Evolutionary conservation across 2,888 invertebrate genomes (phyloP), one percentile per base, ranked within the genome.

Genomic region (Theristus sp.): DNA sequence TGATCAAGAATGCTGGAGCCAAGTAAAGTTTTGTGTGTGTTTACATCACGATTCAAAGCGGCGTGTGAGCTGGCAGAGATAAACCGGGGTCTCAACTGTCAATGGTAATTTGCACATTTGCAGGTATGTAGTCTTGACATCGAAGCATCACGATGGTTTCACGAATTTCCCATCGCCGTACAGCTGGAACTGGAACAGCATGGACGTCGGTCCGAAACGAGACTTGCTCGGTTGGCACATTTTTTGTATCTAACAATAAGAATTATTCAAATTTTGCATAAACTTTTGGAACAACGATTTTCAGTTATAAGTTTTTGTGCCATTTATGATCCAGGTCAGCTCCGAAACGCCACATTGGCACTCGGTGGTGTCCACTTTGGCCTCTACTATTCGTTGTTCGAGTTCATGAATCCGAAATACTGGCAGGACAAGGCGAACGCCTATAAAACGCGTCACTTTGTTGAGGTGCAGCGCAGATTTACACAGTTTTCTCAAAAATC

Each of bases 1-100:
- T 93, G 20, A 87, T 94, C 69, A 74, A 81, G 57, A 82, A 83
- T 63, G 83, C 93, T 53, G 93, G 93, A 57, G 94, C 91, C 56
- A 87, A 83, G 84, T 88, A 53, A 57, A 60, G 26, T 2, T 20
- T 28, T 2, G 29, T 26, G 56, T 38, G 20, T 38, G 38, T 38
- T 13, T 38, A 20, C 38, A 38, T 10, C 38, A 13, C 10, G 38
- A 38, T 38, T 38, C 38, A 20, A 38, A n/a, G n/a, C 38, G 38
- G 38, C 38, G 20, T 10, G 20, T 13, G 13, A 13, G 38, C 38
- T 10, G 10, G 38, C 38, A 20, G 10, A 38, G 13, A 10, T 13
- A 13, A 20, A 20, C 38, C 20, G 38, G 13, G 38, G 13, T 13
- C 20, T 20, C 10, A 10, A 38, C 13, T 38, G 38, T 38, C 38